Evolutionary conservation across 2,113 vertebrate species (phyloP).

Genomic region (Antennarius striatus): DNA sequence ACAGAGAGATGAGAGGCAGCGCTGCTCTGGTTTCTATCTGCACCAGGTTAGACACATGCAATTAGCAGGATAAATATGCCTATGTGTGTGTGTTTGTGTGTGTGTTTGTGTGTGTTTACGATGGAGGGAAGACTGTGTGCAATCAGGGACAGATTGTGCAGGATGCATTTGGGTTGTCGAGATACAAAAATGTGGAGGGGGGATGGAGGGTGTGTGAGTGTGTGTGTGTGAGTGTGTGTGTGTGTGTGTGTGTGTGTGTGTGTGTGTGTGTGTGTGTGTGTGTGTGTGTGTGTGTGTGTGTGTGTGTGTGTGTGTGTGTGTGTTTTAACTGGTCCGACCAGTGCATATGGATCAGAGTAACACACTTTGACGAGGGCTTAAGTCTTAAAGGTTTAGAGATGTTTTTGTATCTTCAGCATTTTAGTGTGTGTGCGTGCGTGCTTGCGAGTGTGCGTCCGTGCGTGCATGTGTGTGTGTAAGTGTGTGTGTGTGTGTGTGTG

Average conservation of each 20-base stretch:
- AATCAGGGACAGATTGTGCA: slow-evolving; percentile 64
- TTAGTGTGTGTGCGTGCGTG: slow-evolving; percentile 1
- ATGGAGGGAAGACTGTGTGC: slow-evolving; percentile 33
- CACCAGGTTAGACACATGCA: slow-evolving; percentile 64
- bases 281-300: slow-evolving; percentile 1
- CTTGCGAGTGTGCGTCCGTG: neutral
- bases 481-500: slow-evolving; percentile 1
- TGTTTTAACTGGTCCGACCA: slow-evolving; percentile 12
- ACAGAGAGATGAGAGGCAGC: slow-evolving; percentile 57
- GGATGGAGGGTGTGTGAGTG: slow-evolving; percentile 25
- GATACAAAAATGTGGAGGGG: slow-evolving; percentile 33
- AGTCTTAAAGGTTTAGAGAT: neutral
- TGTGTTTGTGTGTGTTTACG: slow-evolving; percentile 3
- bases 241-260: neutral
- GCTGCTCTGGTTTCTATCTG: slow-evolving; percentile 62
- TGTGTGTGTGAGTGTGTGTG: neutral
- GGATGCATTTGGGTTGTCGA: slow-evolving; percentile 59
- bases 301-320: slow-evolving; percentile 17
- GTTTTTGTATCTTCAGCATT: slow-evolving; percentile 22
- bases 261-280: slow-evolving; percentile 16
- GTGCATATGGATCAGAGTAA: slow-evolving; percentile 11
- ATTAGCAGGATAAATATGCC: slow-evolving; percentile 70
- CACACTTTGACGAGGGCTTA: neutral
- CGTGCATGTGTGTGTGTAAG: neutral
- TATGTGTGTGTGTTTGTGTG: slow-evolving; percentile 22